phyloP scores from a whole-genome alignment of 2,797 vertebrate genomes.

The Threskiornis aethiopicus region DNA sequence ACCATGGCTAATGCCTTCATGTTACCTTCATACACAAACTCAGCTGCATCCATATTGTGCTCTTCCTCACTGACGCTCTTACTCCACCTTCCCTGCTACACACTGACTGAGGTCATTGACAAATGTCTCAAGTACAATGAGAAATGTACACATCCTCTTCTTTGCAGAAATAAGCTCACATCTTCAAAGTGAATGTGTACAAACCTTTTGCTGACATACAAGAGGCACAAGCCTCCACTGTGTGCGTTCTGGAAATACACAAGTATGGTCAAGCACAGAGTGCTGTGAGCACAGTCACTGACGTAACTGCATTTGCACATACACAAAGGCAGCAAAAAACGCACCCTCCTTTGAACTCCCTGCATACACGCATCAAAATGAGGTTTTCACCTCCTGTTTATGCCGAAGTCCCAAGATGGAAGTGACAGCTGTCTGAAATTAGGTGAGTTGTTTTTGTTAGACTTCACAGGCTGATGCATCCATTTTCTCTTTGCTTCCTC shows the following conservation, averaged over 20 bases:
- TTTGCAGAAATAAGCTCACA: background rate
- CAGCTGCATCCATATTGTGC: background rate
- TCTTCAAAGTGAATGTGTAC: rapidly evolving
- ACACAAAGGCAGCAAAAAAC: background rate
- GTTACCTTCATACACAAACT: background rate
- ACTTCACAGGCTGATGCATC: background rate
- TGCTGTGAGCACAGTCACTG: background rate
- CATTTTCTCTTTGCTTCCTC: background rate
- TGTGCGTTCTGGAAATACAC: background rate
- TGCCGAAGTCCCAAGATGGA: background rate
- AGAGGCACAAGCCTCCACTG: background rate
- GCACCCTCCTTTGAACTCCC: background rate
- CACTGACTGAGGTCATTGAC: background rate
- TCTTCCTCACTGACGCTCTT: background rate
- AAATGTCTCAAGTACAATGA: background rate
- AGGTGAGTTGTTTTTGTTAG: background rate
- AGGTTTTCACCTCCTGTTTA: background rate
- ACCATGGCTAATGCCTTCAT: background rate
- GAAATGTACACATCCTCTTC: background rate
- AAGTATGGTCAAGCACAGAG: background rate
- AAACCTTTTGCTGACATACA: background rate
- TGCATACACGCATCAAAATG: background rate
- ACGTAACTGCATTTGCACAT: background rate
- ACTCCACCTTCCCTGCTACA: background rate
- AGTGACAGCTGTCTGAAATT: background rate